These are phyloP conservation scores for Colletes gigas DNA, from an alignment of 1,140 invertebrate species.

Conservation along the genomic window DNA sequence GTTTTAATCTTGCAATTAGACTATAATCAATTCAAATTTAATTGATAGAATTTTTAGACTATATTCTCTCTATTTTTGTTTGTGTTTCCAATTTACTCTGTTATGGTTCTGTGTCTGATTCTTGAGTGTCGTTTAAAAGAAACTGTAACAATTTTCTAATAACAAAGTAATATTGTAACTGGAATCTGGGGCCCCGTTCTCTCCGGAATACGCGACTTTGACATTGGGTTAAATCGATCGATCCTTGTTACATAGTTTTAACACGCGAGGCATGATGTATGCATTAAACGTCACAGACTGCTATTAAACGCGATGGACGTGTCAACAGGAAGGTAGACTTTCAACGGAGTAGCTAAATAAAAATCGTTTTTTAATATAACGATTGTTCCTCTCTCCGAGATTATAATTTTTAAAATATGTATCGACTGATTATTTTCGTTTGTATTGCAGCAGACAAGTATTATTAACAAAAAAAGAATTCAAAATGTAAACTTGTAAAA, in stretches of 20 bases:
- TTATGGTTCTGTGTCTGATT: no score
- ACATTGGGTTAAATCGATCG: constrained; percentile 51
- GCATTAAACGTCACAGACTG: constrained; percentile 1
- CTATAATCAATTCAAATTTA: no score
- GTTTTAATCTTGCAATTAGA: no score
- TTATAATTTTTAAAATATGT: not conserved
- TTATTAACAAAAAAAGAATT: not conserved
- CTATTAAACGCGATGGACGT: not conserved
- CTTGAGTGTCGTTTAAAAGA: not conserved
- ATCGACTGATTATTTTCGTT: not conserved
- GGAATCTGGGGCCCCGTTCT: not conserved
- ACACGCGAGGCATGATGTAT: constrained; percentile 18
- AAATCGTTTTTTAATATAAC: not conserved
- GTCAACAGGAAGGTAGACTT: not conserved
- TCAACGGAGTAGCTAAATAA: not conserved
- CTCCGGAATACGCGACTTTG: constrained; percentile 20
- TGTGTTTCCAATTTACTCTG: no score
- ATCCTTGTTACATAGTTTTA: constrained; percentile 57
- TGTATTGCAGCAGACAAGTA: not conserved
- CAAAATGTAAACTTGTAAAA: not conserved
- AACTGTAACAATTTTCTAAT: not conserved
- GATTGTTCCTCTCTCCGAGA: no score
- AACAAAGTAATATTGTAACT: not conserved
- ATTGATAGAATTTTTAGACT: no score
- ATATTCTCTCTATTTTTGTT: no score